Evolutionary conservation across 2,113 vertebrate genomes (phyloP), one percentile per base, ranked within the genome.

Genomic region (Chaetorhynchus papuensis): DNA sequence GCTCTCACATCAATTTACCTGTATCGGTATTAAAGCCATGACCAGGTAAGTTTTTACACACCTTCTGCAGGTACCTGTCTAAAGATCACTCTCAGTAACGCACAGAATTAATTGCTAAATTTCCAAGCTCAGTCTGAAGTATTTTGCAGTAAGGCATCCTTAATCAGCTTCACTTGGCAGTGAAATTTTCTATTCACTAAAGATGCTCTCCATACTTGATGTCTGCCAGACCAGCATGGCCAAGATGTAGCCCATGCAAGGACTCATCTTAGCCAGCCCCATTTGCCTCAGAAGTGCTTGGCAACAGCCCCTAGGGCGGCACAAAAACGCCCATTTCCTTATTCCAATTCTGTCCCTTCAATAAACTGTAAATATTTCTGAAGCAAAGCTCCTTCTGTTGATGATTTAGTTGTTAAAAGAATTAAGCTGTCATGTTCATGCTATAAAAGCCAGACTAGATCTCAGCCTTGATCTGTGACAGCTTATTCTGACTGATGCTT

Each of bases 241-340:
- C 39, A 81, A 69, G 41, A 81, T 0, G 0, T 1, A 71, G 57
- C 14, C 23, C 15, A 37, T 26, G n/a, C 10, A 92, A 24, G 15
- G 27, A 41, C 61, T n/a, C 1, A 0, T 27, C 61, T 20, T 16
- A 54, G 17, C 13, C 2, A 4, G 41, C 6, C 0, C 1, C 24
- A 63, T 93, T 72, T 4, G 5, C 27, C 27, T 65, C 54, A 39
- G 44, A 14, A 69, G 41, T 20, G 24, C 35, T 47, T 66, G 42
- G 21, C 41, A 92, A 50, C 11, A 57, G 16, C 22, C 26, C 9
- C 49, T 20, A 47, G 22, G 18, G 21, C 6, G 35, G 52, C 47
- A 53, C 13, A 82, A 27, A 69, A 42, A 0, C 31, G 2, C 1
- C 24, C 5, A 23, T 65, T 64, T 64, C 15, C 11, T 76, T 69